phyloP scores from a whole-genome alignment of 1,140 invertebrate genomes.

The Drepana arcuata region DNA sequence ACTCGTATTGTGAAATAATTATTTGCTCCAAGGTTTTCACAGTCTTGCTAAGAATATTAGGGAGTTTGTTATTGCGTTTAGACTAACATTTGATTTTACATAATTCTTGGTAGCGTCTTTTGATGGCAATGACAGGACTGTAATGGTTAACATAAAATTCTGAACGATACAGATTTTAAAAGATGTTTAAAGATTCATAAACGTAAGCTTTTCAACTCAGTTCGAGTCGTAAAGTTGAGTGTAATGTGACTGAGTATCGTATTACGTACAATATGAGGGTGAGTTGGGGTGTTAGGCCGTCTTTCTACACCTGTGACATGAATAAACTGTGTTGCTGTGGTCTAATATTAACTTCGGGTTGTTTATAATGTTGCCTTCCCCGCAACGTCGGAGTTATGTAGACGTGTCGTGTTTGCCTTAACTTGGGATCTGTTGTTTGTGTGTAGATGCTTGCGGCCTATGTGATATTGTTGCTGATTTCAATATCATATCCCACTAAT shows the following conservation, averaged over 20 bases:
- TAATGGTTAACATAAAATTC: too few relatives aligned
- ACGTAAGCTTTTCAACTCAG: conserved; percentile 49
- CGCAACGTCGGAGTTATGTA: conserved; percentile 16
- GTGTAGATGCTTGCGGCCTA: conserved; percentile 5
- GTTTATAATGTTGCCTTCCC: conserved; percentile 31
- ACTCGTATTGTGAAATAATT: conserved; percentile 20
- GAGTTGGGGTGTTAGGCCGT: conserved; percentile 41
- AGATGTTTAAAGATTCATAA: conserved; percentile 66
- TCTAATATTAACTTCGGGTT: conserved; percentile 43
- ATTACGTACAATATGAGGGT: conserved; percentile 49
- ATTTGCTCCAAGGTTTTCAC: conserved; percentile 10
- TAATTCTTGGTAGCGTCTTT: too few relatives aligned
- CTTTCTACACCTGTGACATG: conserved; percentile 53
- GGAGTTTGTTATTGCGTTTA: too few relatives aligned
- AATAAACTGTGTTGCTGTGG: conserved; percentile 39
- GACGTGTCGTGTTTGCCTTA: conserved; percentile 18
- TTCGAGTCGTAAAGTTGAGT: conserved; percentile 56
- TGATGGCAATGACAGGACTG: too few relatives aligned
- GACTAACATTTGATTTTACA: too few relatives aligned
- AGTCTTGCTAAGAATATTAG: conserved; percentile 5
- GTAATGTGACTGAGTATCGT: conserved; percentile 52
- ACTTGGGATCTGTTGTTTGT: conserved; percentile 19
- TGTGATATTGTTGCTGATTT: conserved; percentile 12
- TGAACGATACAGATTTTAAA: conserved; percentile 50
- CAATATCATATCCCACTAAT: too few relatives aligned